Evolutionary conservation across 2,888 invertebrate species (phyloP), one percentile per base, ranked within the genome.

Genomic region (Protonemura montana): DNA sequence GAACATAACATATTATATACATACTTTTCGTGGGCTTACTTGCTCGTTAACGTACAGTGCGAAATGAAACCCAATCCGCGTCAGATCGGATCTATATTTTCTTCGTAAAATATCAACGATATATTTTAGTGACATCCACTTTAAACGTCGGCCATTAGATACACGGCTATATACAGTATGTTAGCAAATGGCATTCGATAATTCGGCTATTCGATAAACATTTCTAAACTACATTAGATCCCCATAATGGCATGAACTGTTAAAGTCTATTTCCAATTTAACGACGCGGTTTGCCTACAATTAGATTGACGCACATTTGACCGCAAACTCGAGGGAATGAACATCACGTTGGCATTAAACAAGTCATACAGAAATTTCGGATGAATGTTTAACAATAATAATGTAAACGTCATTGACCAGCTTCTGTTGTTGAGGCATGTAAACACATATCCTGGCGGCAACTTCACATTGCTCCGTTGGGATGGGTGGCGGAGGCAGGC

Each of bases 211-310:
- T 59, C 3, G 21, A 21, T 21, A 59, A 59, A 59, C 59, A 59
- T 59, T 59, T 59, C 59, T 59, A 59, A 59, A 59, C 59, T 35
- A 59, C 13, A 59, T 21, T 1, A 10, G 59, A 59, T 59, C 59
- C 59, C 59, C 59, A 59, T 59, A 21, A 59, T 59, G 59, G 59
- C 59, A 59, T n/a, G n/a, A 21, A 59, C 59, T 16, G 59, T 59
- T 59, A 59, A 59, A 59, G 59, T 59, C 59, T 59, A 59, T 59
- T 59, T 59, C 59, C 59, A 13, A 59, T 59, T 59, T 59, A 59
- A 59, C 59, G 59, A 59, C 59, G 59, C 59, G 59, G 59, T 59
- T 59, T 59, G 7, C 59, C 59, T 59, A 59, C 59, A 59, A 59
- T 59, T 59, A 59, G 59, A 59, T 59, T 59, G 59, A 59, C 59